These are phyloP conservation scores for Trissolcus brochymenae DNA, from an alignment of 2,888 invertebrate genomes.

Conservation along the genomic window DNA sequence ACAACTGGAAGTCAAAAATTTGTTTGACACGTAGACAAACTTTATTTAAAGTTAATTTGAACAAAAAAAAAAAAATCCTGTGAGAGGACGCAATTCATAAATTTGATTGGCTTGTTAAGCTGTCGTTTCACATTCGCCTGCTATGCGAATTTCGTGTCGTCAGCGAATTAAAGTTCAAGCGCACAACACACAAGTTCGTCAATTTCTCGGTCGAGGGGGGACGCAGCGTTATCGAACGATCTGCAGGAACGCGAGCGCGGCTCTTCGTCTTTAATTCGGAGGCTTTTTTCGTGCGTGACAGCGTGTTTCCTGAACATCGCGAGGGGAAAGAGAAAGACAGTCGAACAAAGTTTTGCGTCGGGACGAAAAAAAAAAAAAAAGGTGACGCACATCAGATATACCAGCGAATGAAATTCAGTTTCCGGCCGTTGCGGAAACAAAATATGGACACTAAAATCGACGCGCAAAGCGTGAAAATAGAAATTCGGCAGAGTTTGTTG, in stretches of 20 bases:
- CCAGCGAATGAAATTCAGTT: slow-evolving; percentile 29
- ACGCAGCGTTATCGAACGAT: slow-evolving; percentile 18
- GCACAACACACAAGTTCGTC: slow-evolving; percentile 14
- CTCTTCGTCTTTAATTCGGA: slow-evolving; percentile 3
- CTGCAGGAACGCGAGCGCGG: background rate
- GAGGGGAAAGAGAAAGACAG: background rate
- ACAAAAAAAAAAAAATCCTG: too few relatives aligned
- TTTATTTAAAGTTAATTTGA: too few relatives aligned
- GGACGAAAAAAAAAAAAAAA: background rate
- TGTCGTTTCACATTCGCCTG: background rate
- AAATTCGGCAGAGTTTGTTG: background rate
- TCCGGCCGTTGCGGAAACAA: slow-evolving; percentile 31
- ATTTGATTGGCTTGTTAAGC: too few relatives aligned
- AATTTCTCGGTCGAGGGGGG: slow-evolving; percentile 15
- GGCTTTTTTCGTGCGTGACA: slow-evolving; percentile 31
- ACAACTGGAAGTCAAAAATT: too few relatives aligned
- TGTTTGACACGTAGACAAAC: too few relatives aligned
- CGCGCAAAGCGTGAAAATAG: slow-evolving; percentile 17
- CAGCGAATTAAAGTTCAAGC: slow-evolving; percentile 20
- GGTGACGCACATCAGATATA: slow-evolving; percentile 1
- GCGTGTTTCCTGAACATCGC: slow-evolving; percentile 19
- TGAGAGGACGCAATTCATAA: too few relatives aligned
- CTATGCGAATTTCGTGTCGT: slow-evolving; percentile 14
- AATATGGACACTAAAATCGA: slow-evolving; percentile 35
- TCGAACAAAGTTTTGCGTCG: background rate